Conservation (phyloP, 2,113 vertebrate genomes). For the Dipodomys ordii region DNA sequence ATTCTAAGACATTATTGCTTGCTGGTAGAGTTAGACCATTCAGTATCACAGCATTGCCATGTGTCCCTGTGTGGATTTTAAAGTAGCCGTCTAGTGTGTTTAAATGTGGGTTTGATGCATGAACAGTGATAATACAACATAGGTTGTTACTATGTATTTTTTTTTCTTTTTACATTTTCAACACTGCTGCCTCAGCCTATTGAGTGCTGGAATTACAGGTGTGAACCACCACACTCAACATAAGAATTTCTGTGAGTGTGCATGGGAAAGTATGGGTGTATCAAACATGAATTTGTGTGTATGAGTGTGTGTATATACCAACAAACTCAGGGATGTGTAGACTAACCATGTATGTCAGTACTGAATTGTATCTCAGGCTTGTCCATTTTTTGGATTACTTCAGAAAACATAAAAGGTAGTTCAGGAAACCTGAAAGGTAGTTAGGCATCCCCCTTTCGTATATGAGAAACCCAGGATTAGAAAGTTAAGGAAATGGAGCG, state of each 20-base stretch:
- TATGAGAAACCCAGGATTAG: not conserved
- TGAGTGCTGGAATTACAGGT: not conserved
- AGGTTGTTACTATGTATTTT: not conserved
- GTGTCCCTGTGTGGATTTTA: not conserved
- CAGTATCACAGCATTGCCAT: not conserved
- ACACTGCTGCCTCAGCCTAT: not conserved
- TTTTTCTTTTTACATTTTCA: not conserved
- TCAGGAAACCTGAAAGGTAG: not conserved
- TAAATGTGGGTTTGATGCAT: constrained; percentile 38
- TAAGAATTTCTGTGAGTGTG: not conserved
- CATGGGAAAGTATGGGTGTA: not conserved
- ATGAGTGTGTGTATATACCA: too few relatives aligned
- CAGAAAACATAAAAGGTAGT: not conserved
- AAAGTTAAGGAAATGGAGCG: not conserved
- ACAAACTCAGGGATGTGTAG: not conserved
- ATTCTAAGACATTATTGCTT: not conserved
- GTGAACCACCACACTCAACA: too few relatives aligned
- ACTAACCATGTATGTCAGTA: not conserved
- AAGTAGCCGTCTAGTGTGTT: not conserved
- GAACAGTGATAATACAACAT: not conserved
- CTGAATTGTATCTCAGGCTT: not conserved
- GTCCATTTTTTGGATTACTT: not conserved
- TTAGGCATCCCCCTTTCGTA: not conserved
- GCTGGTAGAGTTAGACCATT: not conserved
- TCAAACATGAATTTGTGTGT: too few relatives aligned